A percentile compares a stretch with the other conserved stretches of the same genome.
Conservation (phyloP, 1,140 invertebrate genomes). For the Drosophila virilis region DNA sequence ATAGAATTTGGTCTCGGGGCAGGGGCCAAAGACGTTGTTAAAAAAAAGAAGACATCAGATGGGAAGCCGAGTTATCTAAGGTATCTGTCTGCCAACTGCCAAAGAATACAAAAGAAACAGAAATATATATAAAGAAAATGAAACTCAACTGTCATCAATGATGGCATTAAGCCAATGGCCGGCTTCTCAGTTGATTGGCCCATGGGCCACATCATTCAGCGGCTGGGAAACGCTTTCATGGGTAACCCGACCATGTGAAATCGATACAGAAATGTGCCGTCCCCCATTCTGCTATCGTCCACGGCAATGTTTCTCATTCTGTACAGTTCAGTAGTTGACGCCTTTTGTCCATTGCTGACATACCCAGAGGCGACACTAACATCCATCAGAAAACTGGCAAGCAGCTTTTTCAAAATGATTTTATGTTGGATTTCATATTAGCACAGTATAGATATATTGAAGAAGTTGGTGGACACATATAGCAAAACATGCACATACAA, state of each 20-base stretch:
- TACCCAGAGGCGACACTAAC: background rate
- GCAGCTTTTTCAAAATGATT: too few relatives aligned
- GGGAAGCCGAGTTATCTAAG: conserved; percentile 19
- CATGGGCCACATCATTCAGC: background rate
- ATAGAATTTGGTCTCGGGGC: conserved; percentile 8
- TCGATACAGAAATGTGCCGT: conserved; percentile 31
- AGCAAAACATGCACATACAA: too few relatives aligned
- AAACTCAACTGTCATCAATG: conserved; percentile 58
- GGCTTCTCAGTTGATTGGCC: conserved; percentile 28
- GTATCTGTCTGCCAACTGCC: conserved; percentile 11
- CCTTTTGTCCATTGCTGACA: background rate
- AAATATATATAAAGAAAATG: conserved; percentile 27
- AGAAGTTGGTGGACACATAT: too few relatives aligned
- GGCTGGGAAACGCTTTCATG: conserved; percentile 32
- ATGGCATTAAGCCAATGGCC: conserved; percentile 17
- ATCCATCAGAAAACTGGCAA: background rate
- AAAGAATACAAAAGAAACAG: conserved; percentile 10
- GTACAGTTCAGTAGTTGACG: background rate
- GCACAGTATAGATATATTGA: too few relatives aligned
- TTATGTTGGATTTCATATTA: too few relatives aligned
- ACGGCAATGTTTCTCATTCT: background rate
- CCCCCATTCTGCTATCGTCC: background rate
- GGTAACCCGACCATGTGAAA: conserved; percentile 20
- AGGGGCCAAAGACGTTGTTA: background rate
- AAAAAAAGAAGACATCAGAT: conserved; percentile 23